These are phyloP conservation scores for Pteruthius melanotis DNA, from an alignment of 2,113 vertebrate species.

Conservation along the genomic window DNA sequence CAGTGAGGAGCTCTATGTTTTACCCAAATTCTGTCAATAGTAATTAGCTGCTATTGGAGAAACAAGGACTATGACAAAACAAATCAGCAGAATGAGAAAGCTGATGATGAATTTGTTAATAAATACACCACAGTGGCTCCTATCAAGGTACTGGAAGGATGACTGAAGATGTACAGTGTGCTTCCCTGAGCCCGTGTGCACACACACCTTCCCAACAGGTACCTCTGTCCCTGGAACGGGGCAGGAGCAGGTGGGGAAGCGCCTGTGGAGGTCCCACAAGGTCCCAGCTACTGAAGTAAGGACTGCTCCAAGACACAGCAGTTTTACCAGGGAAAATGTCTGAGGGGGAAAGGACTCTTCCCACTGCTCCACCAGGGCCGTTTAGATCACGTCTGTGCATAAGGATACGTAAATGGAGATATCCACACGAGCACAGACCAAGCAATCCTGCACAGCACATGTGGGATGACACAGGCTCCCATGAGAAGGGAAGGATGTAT, in stretches of 20 bases:
- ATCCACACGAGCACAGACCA: not conserved
- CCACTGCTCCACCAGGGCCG: not conserved
- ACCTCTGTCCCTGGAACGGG: not conserved
- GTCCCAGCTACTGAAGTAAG: not conserved
- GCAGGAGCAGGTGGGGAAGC: not conserved
- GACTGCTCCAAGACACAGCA: not conserved
- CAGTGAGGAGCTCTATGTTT: not conserved
- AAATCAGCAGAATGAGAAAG: not conserved
- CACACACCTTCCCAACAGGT: not conserved
- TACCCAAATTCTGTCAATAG: not conserved
- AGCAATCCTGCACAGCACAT: not conserved
- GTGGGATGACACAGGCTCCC: not conserved
- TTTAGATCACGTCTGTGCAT: not conserved
- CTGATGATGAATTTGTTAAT: not conserved
- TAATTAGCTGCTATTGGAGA: not conserved
- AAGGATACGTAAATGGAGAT: not conserved
- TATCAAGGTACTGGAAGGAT: not conserved
- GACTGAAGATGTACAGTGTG: not conserved
- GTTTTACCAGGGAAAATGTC: not conserved
- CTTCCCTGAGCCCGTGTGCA: not conserved
- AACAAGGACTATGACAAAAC: not conserved
- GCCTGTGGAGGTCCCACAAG: fast-evolving
- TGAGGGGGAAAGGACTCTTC: not conserved
- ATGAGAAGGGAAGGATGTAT: fast-evolving
- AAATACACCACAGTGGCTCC: too few relatives aligned